Evolutionary conservation across 1,140 invertebrate species (phyloP).

Genomic region (Diploscapter pachys): DNA sequence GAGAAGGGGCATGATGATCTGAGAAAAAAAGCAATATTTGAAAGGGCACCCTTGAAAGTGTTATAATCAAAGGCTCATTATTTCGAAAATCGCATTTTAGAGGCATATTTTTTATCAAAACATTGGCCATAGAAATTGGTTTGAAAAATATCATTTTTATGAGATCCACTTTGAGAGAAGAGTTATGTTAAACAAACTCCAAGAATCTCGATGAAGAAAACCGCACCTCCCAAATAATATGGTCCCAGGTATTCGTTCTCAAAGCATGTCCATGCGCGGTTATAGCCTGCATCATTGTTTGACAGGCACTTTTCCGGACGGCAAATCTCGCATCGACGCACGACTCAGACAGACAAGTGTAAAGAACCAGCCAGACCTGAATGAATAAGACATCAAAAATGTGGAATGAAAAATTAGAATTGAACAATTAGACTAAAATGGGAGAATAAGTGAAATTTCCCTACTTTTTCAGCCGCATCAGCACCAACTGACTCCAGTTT

Average conservation of each 20-base stretch:
- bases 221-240: conserved; percentile 51
- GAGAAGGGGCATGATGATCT: conserved; percentile 88
- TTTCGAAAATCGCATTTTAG: too few species aligned
- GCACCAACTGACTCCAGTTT: conserved; percentile 22
- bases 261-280: conserved; percentile 77
- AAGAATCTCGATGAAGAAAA: conserved; percentile 1
- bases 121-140: too few species aligned
- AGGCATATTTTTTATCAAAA: too few species aligned
- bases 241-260: conserved; percentile 45
- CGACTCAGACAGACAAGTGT: conserved; percentile 70
- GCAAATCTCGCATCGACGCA: conserved; percentile 92
- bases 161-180: too few species aligned
- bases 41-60: too few species aligned
- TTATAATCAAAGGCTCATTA: too few species aligned
- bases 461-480: conserved; percentile 28
- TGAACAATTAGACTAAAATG: too few species aligned
- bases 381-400: conserved; percentile 13
- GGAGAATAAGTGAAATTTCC: neutral
- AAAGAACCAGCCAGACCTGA: conserved; percentile 56
- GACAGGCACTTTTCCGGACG: conserved; percentile 92
- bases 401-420: too few species aligned
- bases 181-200: too few species aligned
- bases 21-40: conserved; percentile 13
- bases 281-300: conserved; percentile 95
- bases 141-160: too few species aligned